These are phyloP conservation scores for Anarhynchus alexandrinus DNA, from an alignment of 2,113 vertebrate species.

Conservation along the genomic window DNA sequence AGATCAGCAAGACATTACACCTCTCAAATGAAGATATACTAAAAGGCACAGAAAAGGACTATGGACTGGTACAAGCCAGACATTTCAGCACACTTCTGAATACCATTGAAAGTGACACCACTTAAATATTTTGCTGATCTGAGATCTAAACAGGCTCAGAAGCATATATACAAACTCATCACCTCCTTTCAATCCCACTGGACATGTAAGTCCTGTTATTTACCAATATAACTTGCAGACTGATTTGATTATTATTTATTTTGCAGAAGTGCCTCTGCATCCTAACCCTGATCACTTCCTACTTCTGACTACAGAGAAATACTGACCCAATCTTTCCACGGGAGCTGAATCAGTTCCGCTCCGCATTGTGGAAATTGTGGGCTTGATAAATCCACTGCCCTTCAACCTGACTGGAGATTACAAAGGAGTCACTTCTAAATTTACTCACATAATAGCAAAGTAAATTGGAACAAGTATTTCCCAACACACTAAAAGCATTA, in stretches of 20 bases:
- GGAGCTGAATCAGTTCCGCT: neutral
- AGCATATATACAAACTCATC: neutral
- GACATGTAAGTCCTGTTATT: neutral
- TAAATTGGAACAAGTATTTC: neutral
- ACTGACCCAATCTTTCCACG: neutral
- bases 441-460: neutral
- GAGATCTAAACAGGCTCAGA: neutral
- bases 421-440: neutral
- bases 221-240: neutral
- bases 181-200: neutral
- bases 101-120: neutral
- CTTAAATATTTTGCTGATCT: neutral
- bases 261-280: neutral
- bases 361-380: neutral
- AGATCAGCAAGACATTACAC: neutral
- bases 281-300: neutral
- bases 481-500: neutral
- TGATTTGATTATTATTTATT: neutral
- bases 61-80: neutral
- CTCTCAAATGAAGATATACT: neutral
- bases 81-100: neutral
- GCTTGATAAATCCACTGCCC: neutral
- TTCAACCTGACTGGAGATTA: neutral
- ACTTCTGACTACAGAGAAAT: neutral
- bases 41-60: neutral